Evolutionary conservation across 1,140 invertebrate species (phyloP).

Genomic region (Euborellia annulipes): DNA sequence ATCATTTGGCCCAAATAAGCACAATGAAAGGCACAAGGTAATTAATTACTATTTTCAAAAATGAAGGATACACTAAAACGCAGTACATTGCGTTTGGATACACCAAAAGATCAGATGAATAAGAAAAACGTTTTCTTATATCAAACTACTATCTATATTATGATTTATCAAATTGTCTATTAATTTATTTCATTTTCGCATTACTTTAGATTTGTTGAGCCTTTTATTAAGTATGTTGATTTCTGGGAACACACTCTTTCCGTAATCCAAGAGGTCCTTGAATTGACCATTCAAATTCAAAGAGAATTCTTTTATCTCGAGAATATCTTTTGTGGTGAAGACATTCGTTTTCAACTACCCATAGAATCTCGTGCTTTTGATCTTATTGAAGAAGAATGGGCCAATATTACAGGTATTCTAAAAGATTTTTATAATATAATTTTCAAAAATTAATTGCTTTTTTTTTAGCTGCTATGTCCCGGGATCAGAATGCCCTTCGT

Average conservation of each 20-base stretch:
- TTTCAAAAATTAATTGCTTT: conserved; percentile 5
- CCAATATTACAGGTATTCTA: conserved; percentile 39
- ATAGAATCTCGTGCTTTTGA: conserved; percentile 60
- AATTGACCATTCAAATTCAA: conserved; percentile 59
- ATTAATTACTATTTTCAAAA: background rate
- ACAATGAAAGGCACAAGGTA: conserved; percentile 65
- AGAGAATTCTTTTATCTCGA: conserved; percentile 64
- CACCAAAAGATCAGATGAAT: too few relatives aligned
- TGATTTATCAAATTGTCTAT: too few relatives aligned
- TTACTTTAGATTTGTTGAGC: conserved; percentile 61
- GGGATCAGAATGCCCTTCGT: too few relatives aligned
- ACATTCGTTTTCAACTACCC: conserved; percentile 68
- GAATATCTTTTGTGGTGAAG: conserved; percentile 70
- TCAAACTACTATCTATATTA: too few relatives aligned
- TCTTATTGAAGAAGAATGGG: conserved; percentile 51
- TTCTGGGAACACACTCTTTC: conserved; percentile 68
- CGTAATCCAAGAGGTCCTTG: conserved; percentile 58
- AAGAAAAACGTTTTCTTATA: too few relatives aligned
- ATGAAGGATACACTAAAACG: too few relatives aligned
- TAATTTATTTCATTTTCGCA: too few relatives aligned
- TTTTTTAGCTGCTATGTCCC: background rate
- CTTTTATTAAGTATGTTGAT: conserved; percentile 61
- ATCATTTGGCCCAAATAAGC: conserved; percentile 54
- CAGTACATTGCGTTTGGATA: too few relatives aligned
- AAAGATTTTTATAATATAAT: background rate